A percentile compares a stretch with the other conserved stretches of the same genome.
Conservation (phyloP, 1,140 invertebrate genomes). For the Drosophila lini region DNA sequence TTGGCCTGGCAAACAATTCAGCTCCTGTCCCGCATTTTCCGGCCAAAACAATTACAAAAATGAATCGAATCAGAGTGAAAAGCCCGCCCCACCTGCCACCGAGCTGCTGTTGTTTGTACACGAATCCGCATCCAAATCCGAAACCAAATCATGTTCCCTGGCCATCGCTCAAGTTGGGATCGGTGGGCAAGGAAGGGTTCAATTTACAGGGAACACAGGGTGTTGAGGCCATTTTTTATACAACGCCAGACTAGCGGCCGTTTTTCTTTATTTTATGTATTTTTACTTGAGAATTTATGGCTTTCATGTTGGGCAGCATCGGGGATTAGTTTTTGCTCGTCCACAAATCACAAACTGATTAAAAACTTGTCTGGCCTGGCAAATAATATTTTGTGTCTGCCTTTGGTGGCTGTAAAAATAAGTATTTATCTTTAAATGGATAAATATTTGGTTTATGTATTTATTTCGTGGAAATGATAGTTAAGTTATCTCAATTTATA, state of each 20-base stretch:
- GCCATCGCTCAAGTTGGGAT: conserved; percentile 56
- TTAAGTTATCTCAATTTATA: neutral
- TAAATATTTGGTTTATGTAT: neutral
- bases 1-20: conserved; percentile 62
- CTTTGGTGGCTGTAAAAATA: neutral
- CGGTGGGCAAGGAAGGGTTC: neutral
- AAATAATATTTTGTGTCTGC: conserved; percentile 19
- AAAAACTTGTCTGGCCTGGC: conserved; percentile 42
- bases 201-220: neutral
- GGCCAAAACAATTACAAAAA: conserved; percentile 68
- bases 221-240: conserved; percentile 57
- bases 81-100: conserved; percentile 13
- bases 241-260: conserved; percentile 9
- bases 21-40: conserved; percentile 40
- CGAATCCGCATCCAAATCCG: conserved; percentile 48
- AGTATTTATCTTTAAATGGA: neutral
- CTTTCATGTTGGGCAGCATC: conserved; percentile 59
- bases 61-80: conserved; percentile 37
- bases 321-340: conserved; percentile 66
- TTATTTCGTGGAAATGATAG: too few species aligned
- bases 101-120: conserved; percentile 61
- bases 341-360: conserved; percentile 69
- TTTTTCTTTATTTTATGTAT: conserved; percentile 28
- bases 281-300: conserved; percentile 59
- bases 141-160: conserved; percentile 52